Conservation (phyloP, 2,113 vertebrate genomes). For the Microcebus tavaratra region DNA sequence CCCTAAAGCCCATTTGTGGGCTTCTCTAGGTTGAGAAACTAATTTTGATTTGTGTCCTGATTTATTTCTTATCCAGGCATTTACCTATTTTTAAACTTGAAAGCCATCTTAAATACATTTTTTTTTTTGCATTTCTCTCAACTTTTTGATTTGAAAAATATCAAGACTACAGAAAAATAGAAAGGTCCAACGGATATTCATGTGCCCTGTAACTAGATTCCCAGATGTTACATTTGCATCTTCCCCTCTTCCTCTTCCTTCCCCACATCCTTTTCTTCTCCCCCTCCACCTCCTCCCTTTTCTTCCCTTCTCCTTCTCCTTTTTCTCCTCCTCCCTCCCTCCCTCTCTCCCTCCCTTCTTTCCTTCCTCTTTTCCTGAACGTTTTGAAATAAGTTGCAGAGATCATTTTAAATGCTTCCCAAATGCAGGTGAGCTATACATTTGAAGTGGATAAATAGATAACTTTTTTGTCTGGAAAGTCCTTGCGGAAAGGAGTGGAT, state of each 20-base stretch:
- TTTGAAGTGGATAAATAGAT: not conserved
- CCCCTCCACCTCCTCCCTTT: not conserved
- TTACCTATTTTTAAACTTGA: conserved; percentile 23
- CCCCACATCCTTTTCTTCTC: no score
- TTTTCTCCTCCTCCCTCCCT: no score
- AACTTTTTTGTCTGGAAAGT: not conserved
- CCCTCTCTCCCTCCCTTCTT: not conserved
- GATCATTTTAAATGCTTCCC: not conserved
- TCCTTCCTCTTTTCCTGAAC: not conserved
- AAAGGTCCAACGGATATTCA: not conserved
- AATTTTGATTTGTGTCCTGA: not conserved
- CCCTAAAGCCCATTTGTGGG: not conserved
- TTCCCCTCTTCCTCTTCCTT: not conserved
- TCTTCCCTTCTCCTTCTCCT: no score
- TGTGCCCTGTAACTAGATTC: not conserved
- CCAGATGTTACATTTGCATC: fast-evolving
- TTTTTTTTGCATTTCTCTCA: not conserved
- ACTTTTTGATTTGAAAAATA: not conserved
- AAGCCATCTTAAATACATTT: not conserved
- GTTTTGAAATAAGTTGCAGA: not conserved
- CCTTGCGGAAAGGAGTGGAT: not conserved
- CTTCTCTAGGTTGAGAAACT: not conserved
- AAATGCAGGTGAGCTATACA: not conserved
- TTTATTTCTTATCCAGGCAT: not conserved
- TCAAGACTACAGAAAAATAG: not conserved